These are phyloP conservation scores for Myotis findleyi DNA, from an alignment of 2,797 vertebrate species.

Conservation along the genomic window DNA sequence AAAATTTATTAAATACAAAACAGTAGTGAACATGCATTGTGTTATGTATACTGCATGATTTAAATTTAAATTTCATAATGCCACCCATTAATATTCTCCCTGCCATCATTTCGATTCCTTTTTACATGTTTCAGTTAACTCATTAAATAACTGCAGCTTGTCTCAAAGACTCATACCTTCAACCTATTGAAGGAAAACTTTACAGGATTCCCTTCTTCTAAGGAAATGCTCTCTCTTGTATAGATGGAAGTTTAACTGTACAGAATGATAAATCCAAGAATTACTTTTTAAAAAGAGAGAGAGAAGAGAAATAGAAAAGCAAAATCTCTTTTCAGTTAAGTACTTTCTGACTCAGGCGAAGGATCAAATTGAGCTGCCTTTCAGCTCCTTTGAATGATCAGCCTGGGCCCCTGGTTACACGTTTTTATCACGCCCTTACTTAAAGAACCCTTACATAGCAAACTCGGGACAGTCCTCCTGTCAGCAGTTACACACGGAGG, in stretches of 20 bases:
- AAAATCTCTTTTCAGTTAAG: constrained; percentile 58
- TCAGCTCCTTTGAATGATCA: constrained; percentile 86
- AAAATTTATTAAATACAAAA: constrained; percentile 56
- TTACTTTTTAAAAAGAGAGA: neutral
- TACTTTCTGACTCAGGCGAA: constrained; percentile 54
- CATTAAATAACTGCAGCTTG: constrained; percentile 1
- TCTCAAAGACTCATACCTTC: neutral
- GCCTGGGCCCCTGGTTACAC: constrained; percentile 81
- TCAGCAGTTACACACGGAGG: constrained; percentile 71
- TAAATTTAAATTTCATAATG: constrained; percentile 43
- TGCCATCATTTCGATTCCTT: neutral
- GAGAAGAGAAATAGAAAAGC: neutral
- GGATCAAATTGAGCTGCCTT: constrained; percentile 82
- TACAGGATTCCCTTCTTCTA: constrained; percentile 52
- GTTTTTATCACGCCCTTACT: constrained; percentile 85
- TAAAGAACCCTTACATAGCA: constrained; percentile 66
- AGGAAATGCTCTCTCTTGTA: constrained; percentile 32
- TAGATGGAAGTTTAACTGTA: neutral
- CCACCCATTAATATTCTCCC: neutral
- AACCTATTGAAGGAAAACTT: neutral
- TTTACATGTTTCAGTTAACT: constrained; percentile 28
- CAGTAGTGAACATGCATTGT: neutral
- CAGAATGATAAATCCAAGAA: constrained; percentile 48
- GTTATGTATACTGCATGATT: neutral
- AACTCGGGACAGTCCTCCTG: constrained; percentile 56